Base-by-base conservation (phyloP, 2,888 invertebrate genomes). In the Hydrotaea cyrtoneurina region DNA sequence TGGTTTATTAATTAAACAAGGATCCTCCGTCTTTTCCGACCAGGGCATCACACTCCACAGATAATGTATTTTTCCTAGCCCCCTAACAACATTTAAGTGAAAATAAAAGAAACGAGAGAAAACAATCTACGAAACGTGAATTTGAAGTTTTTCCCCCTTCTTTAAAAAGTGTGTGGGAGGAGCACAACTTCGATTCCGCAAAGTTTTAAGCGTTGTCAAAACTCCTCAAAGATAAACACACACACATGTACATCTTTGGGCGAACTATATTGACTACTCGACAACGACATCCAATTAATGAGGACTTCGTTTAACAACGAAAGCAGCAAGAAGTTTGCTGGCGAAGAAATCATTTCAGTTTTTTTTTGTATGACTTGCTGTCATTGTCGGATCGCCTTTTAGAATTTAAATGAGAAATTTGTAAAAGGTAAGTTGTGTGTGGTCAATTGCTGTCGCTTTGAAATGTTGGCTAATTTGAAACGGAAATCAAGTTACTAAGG, bases 201-300 rank as follows among this genome's bases (percentile, higher is more conserved):
- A 55, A 55, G 55, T 55, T 55, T 31, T 55, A 55, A 55, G 21
- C 21, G 21, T 17, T 31, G 31, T 31, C 31, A 31, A 31, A 46
- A 46, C 15, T 15, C 11, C 3, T 31, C 15, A 46, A 46, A 46
- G 4, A 46, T 2, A 46, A 2, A 15, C 46, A 46, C 4, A 46
- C 46, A 11, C 17, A 1, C 7, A 15, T 2, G 17, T 17, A 53
- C 53, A n/a, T 64, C 36, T 0, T 26, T 13, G 13, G 26, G 3
- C 31, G 7, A 7, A 31, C 62, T 43, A 4, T 46, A 69, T 66
- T 66, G 66, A 66, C 39, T 31, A 39, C 21, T 66, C 39, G 17
- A 43, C 66, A 69, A 69, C 43, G 46, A 69, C 69, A 46, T 46
- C 43, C 43, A 66, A 39, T 66, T 43, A 39, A 66, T 39, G 10